Evolutionary conservation across 2,888 invertebrate genomes (phyloP), one percentile per base, ranked within the genome.

Genomic region (Spialia ferax): DNA sequence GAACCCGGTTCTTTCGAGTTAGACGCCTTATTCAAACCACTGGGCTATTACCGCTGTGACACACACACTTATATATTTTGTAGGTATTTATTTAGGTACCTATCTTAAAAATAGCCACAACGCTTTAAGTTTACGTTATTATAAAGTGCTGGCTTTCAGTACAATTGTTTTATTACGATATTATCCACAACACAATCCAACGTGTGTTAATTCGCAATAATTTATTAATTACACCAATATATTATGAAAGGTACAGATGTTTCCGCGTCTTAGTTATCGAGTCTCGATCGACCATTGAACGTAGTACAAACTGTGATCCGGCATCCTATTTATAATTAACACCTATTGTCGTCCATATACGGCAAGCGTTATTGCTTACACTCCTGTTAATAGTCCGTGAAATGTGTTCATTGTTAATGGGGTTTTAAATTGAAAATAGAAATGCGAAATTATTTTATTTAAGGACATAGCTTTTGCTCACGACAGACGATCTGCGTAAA

Each of bases 311-410:
- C 35, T n/a, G 13, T n/a, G 3, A 13, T 38, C 35, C 35, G 35
- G 35, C 35, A 38, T 13, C 35, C 35, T 38, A 38, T 38, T 38
- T 13, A 38, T 38, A 38, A 38, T 38, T 38, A 38, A 38, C 38
- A 38, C 38, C 38, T n/a, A 38, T 38, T 38, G 38, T 38, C 38
- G n/a, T 38, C 38, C n/a, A 38, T 38, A 38, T 38, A 38, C 13
- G 38, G 38, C 1, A 38, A 38, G n/a, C n/a, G 38, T n/a, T 38
- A 38, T 38, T 38, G 38, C 38, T 38, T 38, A 38, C 38, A 38
- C 38, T n/a, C n/a, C n/a, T n/a, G 38, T 38, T 38, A n/a, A 6
- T 26, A 0, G 5, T n/a, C 5, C n/a, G n/a, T 38, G 10, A n/a
- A 38, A 38, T 38, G 38, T 38, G 38, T 38, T 38, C n/a, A 38